A percentile compares a stretch with the other conserved stretches of the same genome.
Conservation (phyloP, 2,113 vertebrate species). For the Brienomyrus longianalis region DNA sequence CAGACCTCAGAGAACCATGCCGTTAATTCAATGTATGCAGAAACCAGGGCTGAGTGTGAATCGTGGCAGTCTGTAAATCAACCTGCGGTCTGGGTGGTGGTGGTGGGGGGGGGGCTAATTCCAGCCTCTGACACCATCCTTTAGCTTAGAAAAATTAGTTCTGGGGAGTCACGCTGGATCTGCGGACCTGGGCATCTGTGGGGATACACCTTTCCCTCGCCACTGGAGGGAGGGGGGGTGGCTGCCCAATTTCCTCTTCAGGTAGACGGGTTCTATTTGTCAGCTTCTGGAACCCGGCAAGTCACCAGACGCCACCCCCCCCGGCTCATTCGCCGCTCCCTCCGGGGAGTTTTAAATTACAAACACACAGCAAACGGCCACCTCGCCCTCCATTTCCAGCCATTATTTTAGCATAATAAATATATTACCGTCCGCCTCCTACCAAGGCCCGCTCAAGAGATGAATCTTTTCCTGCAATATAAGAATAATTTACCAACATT, state of each 20-base stretch:
- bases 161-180: not conserved
- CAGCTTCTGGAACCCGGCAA: not conserved
- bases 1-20: not conserved
- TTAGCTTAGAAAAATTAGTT: not conserved
- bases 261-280: not conserved
- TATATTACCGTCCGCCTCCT: slow-evolving; percentile 58
- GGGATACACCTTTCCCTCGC: not conserved
- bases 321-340: slow-evolving; percentile 39
- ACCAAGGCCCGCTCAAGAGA: slow-evolving; percentile 55
- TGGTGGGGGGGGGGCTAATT: not conserved
- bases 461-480: slow-evolving; percentile 62
- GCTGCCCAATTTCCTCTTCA: not conserved
- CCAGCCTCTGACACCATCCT: not conserved
- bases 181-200: not conserved
- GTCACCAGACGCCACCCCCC: slow-evolving; percentile 56
- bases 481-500: slow-evolving; percentile 67
- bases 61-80: not conserved
- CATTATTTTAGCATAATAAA: slow-evolving; percentile 70
- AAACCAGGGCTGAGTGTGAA: not conserved
- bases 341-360: slow-evolving; percentile 46
- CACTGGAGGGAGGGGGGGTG: not conserved
- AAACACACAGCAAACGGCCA: slow-evolving; percentile 55
- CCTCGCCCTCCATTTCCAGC: slow-evolving; percentile 59
- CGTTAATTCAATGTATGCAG: not conserved
- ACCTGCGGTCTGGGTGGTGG: not conserved